These are phyloP conservation scores for Rhopalosiphum nymphaeae DNA, from an alignment of 2,888 invertebrate genomes.

Conservation along the genomic window DNA sequence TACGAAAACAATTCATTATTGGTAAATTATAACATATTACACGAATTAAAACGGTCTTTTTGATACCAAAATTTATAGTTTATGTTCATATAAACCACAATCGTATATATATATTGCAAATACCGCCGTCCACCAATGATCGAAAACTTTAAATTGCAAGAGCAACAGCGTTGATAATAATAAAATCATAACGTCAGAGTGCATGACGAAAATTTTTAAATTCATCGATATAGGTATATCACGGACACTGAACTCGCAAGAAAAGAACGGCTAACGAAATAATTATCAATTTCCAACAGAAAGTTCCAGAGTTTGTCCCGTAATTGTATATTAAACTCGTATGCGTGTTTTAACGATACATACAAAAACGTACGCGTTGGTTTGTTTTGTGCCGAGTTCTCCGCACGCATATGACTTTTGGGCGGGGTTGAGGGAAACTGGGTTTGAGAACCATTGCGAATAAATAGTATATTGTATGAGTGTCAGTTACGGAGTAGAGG, in stretches of 20 bases:
- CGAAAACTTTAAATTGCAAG: background rate
- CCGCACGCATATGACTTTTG: background rate
- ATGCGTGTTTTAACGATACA: background rate
- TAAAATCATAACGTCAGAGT: background rate
- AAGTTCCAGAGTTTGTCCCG: background rate
- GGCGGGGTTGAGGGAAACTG: background rate
- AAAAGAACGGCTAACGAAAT: background rate
- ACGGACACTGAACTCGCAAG: background rate
- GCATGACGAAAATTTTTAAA: background rate
- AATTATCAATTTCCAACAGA: background rate
- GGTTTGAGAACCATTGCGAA: slow-evolving; percentile 62
- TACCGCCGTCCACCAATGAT: background rate
- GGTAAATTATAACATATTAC: background rate
- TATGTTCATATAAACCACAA: background rate
- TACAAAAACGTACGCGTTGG: background rate
- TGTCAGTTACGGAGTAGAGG: background rate
- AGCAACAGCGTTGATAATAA: background rate
- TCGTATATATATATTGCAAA: background rate
- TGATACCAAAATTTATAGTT: background rate
- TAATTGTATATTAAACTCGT: background rate
- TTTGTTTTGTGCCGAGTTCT: background rate
- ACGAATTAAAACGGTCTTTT: background rate
- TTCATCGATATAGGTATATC: background rate
- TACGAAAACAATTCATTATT: background rate
- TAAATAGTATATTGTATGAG: background rate